These are phyloP conservation scores for Sesamia inferens DNA, from an alignment of 2,888 invertebrate species.

Conservation along the genomic window DNA sequence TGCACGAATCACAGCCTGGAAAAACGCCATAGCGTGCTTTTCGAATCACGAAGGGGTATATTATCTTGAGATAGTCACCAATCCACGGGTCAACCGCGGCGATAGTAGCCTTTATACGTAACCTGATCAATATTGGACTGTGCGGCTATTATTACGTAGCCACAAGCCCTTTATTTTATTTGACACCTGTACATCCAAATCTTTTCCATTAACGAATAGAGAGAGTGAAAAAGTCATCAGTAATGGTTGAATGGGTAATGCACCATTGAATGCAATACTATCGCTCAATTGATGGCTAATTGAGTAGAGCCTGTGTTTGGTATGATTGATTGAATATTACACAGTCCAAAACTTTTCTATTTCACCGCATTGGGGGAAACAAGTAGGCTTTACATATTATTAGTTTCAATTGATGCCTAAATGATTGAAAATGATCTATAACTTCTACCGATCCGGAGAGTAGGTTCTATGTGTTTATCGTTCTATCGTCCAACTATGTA, in stretches of 20 bases:
- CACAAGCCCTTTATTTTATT: neutral
- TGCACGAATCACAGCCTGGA: no score
- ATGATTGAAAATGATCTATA: neutral
- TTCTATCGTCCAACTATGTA: neutral
- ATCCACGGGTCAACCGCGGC: no score
- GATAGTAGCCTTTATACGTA: no score
- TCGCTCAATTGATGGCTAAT: constrained; percentile 21
- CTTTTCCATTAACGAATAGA: constrained; percentile 6
- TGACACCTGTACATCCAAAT: neutral
- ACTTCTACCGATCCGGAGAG: neutral
- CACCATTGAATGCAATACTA: constrained; percentile 11
- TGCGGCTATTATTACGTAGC: no score
- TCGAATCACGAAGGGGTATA: no score
- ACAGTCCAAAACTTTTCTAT: constrained; percentile 1
- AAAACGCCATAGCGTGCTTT: no score
- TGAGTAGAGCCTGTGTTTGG: constrained; percentile 12
- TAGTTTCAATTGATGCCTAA: neutral
- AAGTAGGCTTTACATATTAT: neutral
- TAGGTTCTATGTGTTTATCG: neutral
- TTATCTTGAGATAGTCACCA: no score
- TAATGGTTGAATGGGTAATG: constrained; percentile 19
- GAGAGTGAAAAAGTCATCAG: neutral
- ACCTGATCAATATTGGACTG: no score
- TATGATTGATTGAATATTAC: neutral
- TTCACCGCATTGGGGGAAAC: neutral